A percentile compares a stretch with the other conserved stretches of the same genome.
phyloP scores from a whole-genome alignment of 2,113 vertebrate species.

The Petaurus breviceps region DNA sequence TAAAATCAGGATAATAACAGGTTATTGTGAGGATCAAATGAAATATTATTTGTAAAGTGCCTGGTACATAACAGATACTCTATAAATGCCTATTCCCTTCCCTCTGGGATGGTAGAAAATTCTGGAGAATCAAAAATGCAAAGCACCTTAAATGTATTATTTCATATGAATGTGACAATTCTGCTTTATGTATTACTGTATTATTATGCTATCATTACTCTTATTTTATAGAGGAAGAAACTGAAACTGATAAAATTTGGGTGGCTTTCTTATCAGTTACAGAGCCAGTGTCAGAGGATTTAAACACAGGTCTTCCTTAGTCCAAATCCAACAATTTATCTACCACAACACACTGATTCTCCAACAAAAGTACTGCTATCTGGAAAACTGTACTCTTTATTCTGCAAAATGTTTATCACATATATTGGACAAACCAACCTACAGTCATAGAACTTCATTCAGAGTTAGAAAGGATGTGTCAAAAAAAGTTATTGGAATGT shows the following conservation, averaged over 20 bases:
- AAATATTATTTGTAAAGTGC: not conserved
- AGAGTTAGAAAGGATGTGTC: not conserved
- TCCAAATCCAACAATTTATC: not conserved
- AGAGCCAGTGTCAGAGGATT: not conserved
- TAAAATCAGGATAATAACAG: not conserved
- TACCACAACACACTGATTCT: not conserved
- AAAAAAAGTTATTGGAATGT: not conserved
- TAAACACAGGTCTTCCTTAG: not conserved
- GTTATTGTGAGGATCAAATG: not conserved
- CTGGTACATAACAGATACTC: not conserved
- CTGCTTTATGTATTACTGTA: not conserved
- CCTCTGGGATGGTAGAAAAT: not conserved
- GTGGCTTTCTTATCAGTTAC: not conserved
- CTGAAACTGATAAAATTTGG: too few species aligned
- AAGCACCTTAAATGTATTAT: not conserved
- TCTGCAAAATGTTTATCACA: not conserved
- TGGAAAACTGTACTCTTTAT: not conserved
- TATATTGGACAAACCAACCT: not conserved
- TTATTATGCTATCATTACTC: not conserved
- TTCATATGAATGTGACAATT: not conserved
- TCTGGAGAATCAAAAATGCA: not conserved
- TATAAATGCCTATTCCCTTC: not conserved
- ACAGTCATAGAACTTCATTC: not conserved
- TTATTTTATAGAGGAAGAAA: not conserved
- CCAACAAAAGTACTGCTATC: not conserved